A percentile compares a stretch with the other conserved stretches of the same genome.
These are phyloP conservation scores for Agrochola litura DNA, from an alignment of 2,888 invertebrate species.

Conservation along the genomic window DNA sequence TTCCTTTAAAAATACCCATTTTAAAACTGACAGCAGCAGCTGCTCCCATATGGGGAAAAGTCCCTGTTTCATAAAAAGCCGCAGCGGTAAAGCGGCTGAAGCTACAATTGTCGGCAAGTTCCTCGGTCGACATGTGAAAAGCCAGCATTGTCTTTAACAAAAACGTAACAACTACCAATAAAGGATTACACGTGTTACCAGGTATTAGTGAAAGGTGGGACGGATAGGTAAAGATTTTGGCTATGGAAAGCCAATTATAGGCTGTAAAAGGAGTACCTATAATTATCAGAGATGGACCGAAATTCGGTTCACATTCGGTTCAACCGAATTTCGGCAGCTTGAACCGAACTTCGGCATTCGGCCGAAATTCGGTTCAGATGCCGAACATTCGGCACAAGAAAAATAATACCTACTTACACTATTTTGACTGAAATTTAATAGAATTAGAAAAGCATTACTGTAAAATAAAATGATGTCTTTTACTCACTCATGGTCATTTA, in stretches of 20 bases:
- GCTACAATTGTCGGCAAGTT: slow-evolving; percentile 62
- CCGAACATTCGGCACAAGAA: no score
- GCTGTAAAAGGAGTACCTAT: not conserved
- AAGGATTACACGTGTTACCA: slow-evolving; percentile 58
- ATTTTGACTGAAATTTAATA: no score
- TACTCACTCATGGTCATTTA: no score
- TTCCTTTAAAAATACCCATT: slow-evolving; percentile 35
- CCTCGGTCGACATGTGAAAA: slow-evolving; percentile 63
- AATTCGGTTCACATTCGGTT: no score
- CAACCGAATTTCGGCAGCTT: no score
- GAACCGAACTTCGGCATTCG: no score
- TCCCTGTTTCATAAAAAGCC: slow-evolving; percentile 53
- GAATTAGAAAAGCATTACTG: no score
- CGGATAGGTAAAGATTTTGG: not conserved
- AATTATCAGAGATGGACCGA: no score
- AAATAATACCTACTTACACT: no score
- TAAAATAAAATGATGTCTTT: no score
- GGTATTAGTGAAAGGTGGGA: slow-evolving; percentile 7
- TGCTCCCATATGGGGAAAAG: slow-evolving; percentile 56
- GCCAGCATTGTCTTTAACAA: slow-evolving; percentile 64
- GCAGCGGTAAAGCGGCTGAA: slow-evolving; percentile 51
- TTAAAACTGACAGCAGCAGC: slow-evolving; percentile 55
- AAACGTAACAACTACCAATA: slow-evolving; percentile 70
- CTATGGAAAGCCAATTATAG: not conserved
- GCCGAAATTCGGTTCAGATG: no score